A percentile compares a stretch with the other conserved stretches of the same genome.
Conservation (phyloP, 1,140 invertebrate genomes). For the Dermatophagoides farinae region DNA sequence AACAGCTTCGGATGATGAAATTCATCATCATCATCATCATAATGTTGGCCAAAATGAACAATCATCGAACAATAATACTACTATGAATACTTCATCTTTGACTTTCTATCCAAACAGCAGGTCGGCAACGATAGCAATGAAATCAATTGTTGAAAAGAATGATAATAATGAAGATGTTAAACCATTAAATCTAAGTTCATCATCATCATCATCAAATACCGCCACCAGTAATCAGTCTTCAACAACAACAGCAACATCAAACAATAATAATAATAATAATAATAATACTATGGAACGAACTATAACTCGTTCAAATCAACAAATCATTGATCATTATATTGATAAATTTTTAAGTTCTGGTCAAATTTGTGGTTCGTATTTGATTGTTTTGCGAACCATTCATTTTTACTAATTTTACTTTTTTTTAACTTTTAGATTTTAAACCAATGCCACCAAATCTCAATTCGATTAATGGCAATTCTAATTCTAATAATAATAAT, state of each 20-base stretch:
- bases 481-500: no score
- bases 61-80: background rate
- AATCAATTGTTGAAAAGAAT: background rate
- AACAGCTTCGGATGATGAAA: slow-evolving; percentile 3
- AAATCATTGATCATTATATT: slow-evolving; percentile 26
- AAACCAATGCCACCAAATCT: background rate
- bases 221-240: background rate
- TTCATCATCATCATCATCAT: background rate
- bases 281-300: background rate
- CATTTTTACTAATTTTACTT: background rate
- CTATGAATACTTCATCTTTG: background rate
- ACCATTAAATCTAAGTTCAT: background rate
- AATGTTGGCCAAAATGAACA: background rate
- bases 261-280: background rate
- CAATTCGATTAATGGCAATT: background rate
- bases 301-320: slow-evolving; percentile 18
- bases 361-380: background rate
- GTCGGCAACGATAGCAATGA: background rate
- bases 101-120: background rate
- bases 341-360: slow-evolving; percentile 21
- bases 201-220: background rate
- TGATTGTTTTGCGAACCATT: background rate
- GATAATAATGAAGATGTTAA: background rate
- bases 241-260: background rate
- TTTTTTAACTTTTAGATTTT: background rate